Conservation (phyloP, 2,113 vertebrate species). For the Rhynchomys soricoides region DNA sequence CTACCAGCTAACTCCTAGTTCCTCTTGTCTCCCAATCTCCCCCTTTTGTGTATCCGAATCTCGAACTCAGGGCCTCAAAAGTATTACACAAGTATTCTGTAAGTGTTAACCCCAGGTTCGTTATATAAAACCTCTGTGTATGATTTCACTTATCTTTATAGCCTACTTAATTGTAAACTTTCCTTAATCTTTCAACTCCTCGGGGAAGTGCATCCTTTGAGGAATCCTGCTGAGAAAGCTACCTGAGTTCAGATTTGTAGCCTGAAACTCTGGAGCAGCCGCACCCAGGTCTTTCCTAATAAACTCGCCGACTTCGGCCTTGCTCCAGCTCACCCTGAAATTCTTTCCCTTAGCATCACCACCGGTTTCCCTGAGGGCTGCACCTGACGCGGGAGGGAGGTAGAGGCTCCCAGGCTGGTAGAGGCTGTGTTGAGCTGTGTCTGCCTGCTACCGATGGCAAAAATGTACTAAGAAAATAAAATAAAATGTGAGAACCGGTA, state of each 20-base stretch:
- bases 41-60: not conserved
- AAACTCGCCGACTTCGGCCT: not conserved
- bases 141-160: not conserved
- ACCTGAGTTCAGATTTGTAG: not conserved
- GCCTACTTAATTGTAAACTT: not conserved
- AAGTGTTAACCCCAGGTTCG: not conserved
- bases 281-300: not conserved
- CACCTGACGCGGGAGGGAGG: accelerated
- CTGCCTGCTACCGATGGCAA: not conserved
- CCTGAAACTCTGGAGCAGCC: not conserved
- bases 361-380: not conserved
- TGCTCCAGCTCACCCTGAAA: not conserved
- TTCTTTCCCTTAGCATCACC: not conserved
- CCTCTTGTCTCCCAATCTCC: too few species aligned
- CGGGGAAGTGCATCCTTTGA: not conserved
- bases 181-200: not conserved
- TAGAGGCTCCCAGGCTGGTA: not conserved
- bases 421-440: not conserved
- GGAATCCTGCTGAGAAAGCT: not conserved
- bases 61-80: not conserved
- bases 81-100: not conserved
- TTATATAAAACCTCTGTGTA: not conserved
- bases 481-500: not conserved
- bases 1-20: not conserved
- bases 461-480: not conserved